These are phyloP conservation scores for Platichthys stellatus DNA, from an alignment of 2,113 vertebrate species.

Conservation along the genomic window DNA sequence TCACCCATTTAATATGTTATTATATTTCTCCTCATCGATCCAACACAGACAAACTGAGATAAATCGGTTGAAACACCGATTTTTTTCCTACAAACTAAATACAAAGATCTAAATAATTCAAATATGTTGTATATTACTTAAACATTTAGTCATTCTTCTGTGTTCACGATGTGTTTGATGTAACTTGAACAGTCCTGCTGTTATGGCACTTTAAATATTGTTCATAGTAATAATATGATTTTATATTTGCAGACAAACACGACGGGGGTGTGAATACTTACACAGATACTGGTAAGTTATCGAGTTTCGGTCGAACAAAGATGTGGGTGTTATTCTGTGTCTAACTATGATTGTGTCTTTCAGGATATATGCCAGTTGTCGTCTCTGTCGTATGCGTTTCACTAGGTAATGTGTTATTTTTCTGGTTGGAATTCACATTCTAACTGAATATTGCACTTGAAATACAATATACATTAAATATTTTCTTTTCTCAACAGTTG, in stretches of 20 bases:
- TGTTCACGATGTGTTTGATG: neutral
- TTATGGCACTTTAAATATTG: neutral
- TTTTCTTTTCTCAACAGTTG: conserved; percentile 35
- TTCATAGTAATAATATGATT: neutral
- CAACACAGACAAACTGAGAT: neutral
- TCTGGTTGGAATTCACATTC: neutral
- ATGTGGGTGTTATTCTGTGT: neutral
- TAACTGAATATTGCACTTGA: neutral
- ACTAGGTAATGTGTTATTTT: conserved; percentile 49
- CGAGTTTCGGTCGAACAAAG: neutral
- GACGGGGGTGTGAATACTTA: rapidly evolving
- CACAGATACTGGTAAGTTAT: conserved; percentile 40
- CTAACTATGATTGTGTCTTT: conserved; percentile 32
- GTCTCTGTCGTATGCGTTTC: neutral
- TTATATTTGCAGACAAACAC: conserved; percentile 13
- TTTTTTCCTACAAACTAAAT: neutral
- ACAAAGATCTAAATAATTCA: too few relatives aligned
- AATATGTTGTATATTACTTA: neutral
- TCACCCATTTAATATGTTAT: neutral
- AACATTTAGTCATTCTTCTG: too few relatives aligned
- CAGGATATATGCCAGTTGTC: conserved; percentile 30
- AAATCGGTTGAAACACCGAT: neutral
- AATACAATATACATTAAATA: neutral
- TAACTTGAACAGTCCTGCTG: neutral
- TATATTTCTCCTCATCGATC: neutral